Evolutionary conservation across 2,888 invertebrate species (phyloP), one percentile per base, ranked within the genome.

Genomic region (Dryococelus australis): DNA sequence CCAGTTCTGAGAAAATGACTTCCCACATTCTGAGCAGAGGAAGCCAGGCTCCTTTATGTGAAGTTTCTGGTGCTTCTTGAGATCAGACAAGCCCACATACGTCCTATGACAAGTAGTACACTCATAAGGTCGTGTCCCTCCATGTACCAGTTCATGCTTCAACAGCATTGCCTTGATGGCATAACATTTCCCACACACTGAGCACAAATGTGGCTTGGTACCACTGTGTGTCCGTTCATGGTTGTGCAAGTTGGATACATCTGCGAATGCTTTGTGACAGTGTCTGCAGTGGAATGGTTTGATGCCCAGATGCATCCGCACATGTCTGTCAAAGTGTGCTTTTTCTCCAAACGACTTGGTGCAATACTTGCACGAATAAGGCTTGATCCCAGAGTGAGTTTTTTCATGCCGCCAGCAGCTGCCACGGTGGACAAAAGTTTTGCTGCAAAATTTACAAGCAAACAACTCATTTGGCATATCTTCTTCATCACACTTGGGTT

Each of bases 41-140:
- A 90, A 91, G 78, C 90, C 88, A 88, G 90, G 65, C 65, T 65
- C 24, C n/a, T 65, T 65, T 10, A 65, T 24, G 8, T 65, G 65
- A 20, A 65, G 65, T 24, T 65, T 65, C 24, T 65, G 65, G 65
- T 65, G 65, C 91, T 96, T 96, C 87, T 96, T 96, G 80, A 96
- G 93, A 92, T 96, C 96, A n/a, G 96, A 96, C 90, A 96, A 96
- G 43, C 96, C 93, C 6, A 96, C 96, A 91, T 96, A 96, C 87
- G 95, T 95, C 91, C 96, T 96, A 53, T 94, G 93, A 91, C 96
- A 96, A 89, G 96, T 95, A 47, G 94, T 94, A 91, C 96, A 96
- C 43, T 95, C 95, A 91, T 94, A 96, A 0, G 96, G 96, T 89
- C 96, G 94, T 13, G 90, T 88, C 9, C 96, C 96, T 26, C 96